Percentiles rank a stretch among this genome's conserved stretches.
phyloP scores from a whole-genome alignment of 2,113 vertebrate species.

The Cavia porcellus region DNA sequence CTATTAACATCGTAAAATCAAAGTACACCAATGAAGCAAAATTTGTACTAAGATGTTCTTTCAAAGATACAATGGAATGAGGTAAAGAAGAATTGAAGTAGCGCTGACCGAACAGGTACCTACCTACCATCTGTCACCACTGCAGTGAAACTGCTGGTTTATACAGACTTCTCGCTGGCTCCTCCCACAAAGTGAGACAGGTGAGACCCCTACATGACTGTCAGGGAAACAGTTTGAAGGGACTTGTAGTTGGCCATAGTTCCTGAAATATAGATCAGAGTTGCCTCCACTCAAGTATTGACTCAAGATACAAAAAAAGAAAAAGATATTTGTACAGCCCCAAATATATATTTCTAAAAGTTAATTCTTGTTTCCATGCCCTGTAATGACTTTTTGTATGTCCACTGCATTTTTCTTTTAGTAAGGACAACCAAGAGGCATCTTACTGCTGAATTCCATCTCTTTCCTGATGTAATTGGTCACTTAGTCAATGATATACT shows the following conservation, averaged over 20 bases:
- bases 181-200: too few species aligned
- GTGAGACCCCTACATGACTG: neutral
- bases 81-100: neutral
- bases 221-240: neutral
- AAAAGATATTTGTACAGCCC: too few species aligned
- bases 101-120: accelerated
- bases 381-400: too few species aligned
- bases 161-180: accelerated
- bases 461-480: accelerated
- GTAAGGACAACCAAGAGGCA: neutral
- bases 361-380: too few species aligned
- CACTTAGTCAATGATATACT: neutral
- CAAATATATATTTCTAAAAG: too few species aligned
- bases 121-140: accelerated
- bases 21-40: neutral
- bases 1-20: neutral
- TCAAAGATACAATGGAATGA: too few species aligned
- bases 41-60: neutral
- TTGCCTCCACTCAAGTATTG: neutral
- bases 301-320: neutral
- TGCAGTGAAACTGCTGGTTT: neutral
- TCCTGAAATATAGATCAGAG: accelerated
- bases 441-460: accelerated
- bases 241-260: accelerated
- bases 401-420: too few species aligned